Base-by-base conservation (phyloP, 53 echinoderm and acorn worm species). In the Mesocentrotus franciscanus region DNA sequence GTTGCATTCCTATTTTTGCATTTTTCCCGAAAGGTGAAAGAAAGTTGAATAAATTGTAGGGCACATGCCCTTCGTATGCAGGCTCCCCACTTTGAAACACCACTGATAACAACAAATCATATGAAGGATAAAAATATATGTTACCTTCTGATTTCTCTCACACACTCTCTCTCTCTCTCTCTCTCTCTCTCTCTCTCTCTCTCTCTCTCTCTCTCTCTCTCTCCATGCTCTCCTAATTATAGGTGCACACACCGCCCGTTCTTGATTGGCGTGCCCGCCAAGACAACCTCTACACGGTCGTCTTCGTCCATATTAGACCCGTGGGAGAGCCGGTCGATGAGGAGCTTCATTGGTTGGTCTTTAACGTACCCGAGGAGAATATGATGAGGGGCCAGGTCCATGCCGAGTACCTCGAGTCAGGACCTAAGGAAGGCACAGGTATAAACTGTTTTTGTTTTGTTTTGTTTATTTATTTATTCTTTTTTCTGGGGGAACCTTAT, bases 341-440 rank as follows among this genome's bases (percentile, higher is more conserved):
- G 62, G 97, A 96, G 92, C 95, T 96, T 89, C 98, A 98, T 64
- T 98, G 98, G 98, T 42, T 98, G 90, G 96, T 97, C 35, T 92
- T 98, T 89, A 97, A 98, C 70, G 96, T 98, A 9, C 95, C 96
- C 34, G 97, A 96, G 10, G 93, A 91, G 85, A 96, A 97, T 71
- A 94, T 98, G 16, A 93, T 60, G 79, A 95, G 94, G 72, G 98
- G 98, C 9, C 95, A 83, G 24, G 92, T 90, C 33, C 95, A 96
- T n/a, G 96, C 96, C 1, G 97, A 97, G 29, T 98, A 98, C 59
- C 96, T 98, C 10, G 98, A 97, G n/a, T 78, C 97, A 2, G 97
- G 97, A 34, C 98, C 98, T 33, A 93, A 74, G 62, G 61, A 97
- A 85, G 95, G 95, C 61, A 97, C 97, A 42, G 98, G 98, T 98